These are phyloP conservation scores for Ectropis crepuscularia DNA, from an alignment of 2,888 invertebrate species.

Conservation along the genomic window DNA sequence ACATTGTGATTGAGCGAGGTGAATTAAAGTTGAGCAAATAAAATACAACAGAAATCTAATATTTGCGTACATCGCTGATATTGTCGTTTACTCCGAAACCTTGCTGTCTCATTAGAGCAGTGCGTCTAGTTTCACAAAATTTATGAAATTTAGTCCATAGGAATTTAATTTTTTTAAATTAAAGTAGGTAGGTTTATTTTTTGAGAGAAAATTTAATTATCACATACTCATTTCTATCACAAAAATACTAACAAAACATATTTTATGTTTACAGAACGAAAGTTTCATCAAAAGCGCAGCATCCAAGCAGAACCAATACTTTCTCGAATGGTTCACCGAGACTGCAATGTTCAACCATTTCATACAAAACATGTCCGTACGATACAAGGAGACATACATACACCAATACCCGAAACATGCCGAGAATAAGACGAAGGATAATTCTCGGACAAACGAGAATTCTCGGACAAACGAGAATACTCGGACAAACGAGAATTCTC, in stretches of 20 bases:
- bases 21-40: too few species aligned
- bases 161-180: too few species aligned
- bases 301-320: slow-evolving; percentile 88
- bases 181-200: too few species aligned
- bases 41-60: too few species aligned
- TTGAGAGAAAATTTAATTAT: too few species aligned
- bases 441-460: not conserved
- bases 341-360: slow-evolving; percentile 94
- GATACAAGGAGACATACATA: slow-evolving; percentile 44
- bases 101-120: too few species aligned
- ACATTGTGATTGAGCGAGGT: too few species aligned
- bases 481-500: not conserved
- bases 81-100: too few species aligned
- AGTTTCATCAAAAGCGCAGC: slow-evolving; percentile 87
- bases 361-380: slow-evolving; percentile 81
- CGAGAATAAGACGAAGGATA: slow-evolving; percentile 24
- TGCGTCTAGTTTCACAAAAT: too few species aligned
- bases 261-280: slow-evolving; percentile 86
- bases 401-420: slow-evolving; percentile 27
- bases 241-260: not conserved
- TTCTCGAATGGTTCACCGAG: slow-evolving; percentile 94
- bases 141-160: too few species aligned
- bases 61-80: too few species aligned
- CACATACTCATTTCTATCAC: too few species aligned
- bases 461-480: slow-evolving; percentile 7